Evolutionary conservation across 2,113 vertebrate species (phyloP).

Genomic region (Oriolus oriolus): DNA sequence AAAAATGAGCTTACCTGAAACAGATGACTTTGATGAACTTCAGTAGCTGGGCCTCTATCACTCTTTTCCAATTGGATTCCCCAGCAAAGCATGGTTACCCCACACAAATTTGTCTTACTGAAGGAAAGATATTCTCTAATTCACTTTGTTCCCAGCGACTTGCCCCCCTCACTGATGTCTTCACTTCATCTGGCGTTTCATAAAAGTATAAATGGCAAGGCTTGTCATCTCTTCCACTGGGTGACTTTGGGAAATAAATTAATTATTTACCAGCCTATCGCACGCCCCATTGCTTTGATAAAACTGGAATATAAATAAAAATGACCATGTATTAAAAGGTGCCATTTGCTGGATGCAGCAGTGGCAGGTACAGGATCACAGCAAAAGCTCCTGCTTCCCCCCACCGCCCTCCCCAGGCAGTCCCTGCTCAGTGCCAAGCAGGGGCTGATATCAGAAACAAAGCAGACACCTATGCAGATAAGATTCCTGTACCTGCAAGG

Average conservation of each 20-base stretch:
- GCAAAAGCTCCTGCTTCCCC: not conserved
- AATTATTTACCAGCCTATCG: constrained; percentile 36
- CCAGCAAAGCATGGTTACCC: constrained; percentile 75
- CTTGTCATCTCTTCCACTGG: constrained; percentile 6
- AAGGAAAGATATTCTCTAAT: constrained; percentile 85
- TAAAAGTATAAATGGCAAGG: constrained; percentile 36
- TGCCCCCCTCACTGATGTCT: not conserved
- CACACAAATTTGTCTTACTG: constrained; percentile 93
- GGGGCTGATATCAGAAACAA: not conserved
- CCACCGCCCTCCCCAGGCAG: accelerated
- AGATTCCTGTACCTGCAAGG: constrained; percentile 46
- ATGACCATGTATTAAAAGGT: constrained; percentile 2
- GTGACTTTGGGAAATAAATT: constrained; percentile 35
- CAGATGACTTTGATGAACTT: constrained; percentile 99
- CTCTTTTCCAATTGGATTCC: constrained; percentile 99
- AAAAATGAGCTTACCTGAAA: constrained; percentile 92
- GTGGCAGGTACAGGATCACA: not conserved
- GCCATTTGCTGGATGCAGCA: not conserved
- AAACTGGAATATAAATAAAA: constrained; percentile 54
- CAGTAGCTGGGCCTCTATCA: constrained; percentile 84
- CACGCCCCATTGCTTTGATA: constrained; percentile 42
- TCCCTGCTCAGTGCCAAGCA: not conserved
- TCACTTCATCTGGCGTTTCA: constrained; percentile 53
- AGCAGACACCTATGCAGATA: constrained; percentile 19
- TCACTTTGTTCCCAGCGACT: constrained; percentile 65